Evolutionary conservation across 92 coral and sea anemone genomes (phyloP).

Genomic region (Porites divaricata): DNA sequence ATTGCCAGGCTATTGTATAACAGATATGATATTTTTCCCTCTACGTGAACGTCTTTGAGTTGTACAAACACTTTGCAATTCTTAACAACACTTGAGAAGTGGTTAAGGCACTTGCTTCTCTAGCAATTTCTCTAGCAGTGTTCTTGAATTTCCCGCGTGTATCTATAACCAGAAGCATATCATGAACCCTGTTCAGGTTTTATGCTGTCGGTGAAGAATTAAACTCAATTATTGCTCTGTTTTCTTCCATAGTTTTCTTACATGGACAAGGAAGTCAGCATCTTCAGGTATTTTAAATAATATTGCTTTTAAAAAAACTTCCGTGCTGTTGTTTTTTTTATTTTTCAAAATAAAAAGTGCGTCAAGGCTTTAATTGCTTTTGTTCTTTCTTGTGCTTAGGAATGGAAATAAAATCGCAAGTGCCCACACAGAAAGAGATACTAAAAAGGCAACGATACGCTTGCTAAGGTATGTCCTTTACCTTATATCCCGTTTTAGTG

Average conservation of each 20-base stretch:
- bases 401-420: conserved; percentile 94
- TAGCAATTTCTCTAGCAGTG: too few relatives aligned
- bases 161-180: too few relatives aligned
- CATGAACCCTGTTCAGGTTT: too few relatives aligned
- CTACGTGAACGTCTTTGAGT: too few relatives aligned
- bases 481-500: neutral
- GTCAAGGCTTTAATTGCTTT: neutral
- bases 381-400: conserved; percentile 38
- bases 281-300: conserved; percentile 72
- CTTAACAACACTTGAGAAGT: too few relatives aligned
- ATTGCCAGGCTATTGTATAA: too few relatives aligned
- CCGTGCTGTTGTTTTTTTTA: too few relatives aligned
- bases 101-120: too few relatives aligned
- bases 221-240: neutral
- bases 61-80: too few relatives aligned
- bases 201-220: neutral
- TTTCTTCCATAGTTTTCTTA: conserved; percentile 80
- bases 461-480: conserved; percentile 72
- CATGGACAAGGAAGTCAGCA: conserved; percentile 85
- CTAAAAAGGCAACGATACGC: conserved; percentile 96
- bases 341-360: neutral
- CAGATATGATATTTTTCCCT: too few relatives aligned
- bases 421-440: conserved; percentile 96
- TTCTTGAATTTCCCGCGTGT: too few relatives aligned
- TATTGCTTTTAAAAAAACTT: neutral